Conservation (phyloP, 2,797 vertebrate genomes). For the Oophaga sylvatica region DNA sequence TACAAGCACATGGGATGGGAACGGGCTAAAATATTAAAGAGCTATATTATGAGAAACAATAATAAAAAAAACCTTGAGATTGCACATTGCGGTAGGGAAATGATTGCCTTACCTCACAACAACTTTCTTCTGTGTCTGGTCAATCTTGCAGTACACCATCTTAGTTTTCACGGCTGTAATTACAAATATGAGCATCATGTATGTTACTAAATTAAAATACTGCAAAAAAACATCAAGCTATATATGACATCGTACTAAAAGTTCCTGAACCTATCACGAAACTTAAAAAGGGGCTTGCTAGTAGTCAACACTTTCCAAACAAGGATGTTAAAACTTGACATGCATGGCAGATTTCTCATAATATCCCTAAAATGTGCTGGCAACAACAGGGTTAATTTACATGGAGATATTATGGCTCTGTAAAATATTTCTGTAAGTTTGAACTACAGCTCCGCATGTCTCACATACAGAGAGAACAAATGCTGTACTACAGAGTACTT, state of each 20-base stretch:
- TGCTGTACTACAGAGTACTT: no score
- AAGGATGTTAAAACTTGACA: background rate
- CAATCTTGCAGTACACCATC: constrained; percentile 99
- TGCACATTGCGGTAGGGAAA: constrained; percentile 68
- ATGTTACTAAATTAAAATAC: background rate
- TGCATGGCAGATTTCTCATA: background rate
- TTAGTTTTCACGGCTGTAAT: constrained; percentile 94
- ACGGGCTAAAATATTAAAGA: constrained; percentile 74
- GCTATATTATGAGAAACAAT: constrained; percentile 72
- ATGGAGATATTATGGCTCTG: background rate
- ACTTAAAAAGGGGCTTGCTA: background rate
- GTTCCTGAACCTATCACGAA: background rate
- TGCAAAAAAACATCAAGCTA: background rate
- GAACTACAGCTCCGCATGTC: no score
- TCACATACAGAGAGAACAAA: no score
- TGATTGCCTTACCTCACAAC: constrained; percentile 88
- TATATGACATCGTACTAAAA: no score
- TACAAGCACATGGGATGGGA: constrained; percentile 71
- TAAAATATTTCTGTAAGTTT: background rate
- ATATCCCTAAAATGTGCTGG: background rate
- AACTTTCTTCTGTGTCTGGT: constrained; percentile 97
- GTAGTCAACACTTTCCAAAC: background rate
- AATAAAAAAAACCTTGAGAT: constrained; percentile 66
- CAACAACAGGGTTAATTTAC: background rate
- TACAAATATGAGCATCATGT: constrained; percentile 25